Evolutionary conservation across 2,888 invertebrate species (phyloP).

Genomic region (Venusia cambrica): DNA sequence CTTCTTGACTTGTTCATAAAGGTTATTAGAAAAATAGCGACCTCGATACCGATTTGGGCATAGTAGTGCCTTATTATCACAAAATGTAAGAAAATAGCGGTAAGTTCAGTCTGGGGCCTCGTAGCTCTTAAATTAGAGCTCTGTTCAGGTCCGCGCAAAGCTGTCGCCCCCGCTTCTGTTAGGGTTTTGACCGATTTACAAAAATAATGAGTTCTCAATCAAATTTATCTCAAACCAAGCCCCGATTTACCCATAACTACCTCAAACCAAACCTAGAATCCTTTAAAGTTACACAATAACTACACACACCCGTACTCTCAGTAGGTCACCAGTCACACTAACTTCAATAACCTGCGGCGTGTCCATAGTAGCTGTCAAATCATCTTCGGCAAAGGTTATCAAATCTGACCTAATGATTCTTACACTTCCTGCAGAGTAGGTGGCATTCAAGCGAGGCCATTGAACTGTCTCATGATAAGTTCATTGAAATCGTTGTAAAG

Average conservation of each 20-base stretch:
- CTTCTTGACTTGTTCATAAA: too few species aligned
- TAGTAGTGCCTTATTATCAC: too few species aligned
- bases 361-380: neutral
- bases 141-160: too few species aligned
- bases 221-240: conserved; percentile 9
- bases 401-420: conserved; percentile 13
- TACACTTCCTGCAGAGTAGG: conserved; percentile 27
- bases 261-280: conserved; percentile 14
- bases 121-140: too few species aligned
- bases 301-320: conserved; percentile 2
- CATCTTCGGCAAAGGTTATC: conserved; percentile 13
- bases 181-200: too few species aligned
- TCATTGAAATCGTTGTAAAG: conserved; percentile 11
- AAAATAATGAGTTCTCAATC: too few species aligned
- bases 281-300: conserved; percentile 23
- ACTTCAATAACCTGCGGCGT: neutral
- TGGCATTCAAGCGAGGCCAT: conserved; percentile 22
- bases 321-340: neutral
- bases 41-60: too few species aligned
- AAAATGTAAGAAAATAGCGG: too few species aligned
- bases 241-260: conserved; percentile 15
- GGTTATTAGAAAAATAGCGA: too few species aligned
- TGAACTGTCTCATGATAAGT: conserved; percentile 19
- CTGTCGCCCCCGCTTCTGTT: too few species aligned
- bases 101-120: too few species aligned